These are phyloP conservation scores for Ciconia nigra DNA, from an alignment of 2,797 vertebrate species.

Conservation along the genomic window DNA sequence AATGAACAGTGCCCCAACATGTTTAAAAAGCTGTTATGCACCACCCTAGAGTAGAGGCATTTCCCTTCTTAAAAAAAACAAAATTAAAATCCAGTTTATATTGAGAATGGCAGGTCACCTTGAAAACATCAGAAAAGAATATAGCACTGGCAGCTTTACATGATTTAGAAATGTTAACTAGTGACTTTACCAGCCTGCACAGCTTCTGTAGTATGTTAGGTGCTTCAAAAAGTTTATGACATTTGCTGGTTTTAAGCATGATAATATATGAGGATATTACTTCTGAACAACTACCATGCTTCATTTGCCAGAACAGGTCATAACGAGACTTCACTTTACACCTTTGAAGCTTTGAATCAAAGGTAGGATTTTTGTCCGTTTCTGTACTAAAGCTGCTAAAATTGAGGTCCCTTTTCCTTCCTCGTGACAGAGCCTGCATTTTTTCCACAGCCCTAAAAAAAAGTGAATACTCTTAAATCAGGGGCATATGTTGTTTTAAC, in stretches of 20 bases:
- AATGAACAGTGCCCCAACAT: background rate
- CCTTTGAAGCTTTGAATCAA: slow-evolving; percentile 32
- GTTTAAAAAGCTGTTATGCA: background rate
- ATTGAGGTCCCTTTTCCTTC: background rate
- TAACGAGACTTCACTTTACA: slow-evolving; percentile 6
- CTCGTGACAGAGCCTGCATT: background rate
- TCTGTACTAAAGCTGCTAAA: background rate
- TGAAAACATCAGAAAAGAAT: background rate
- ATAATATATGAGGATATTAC: slow-evolving; percentile 35
- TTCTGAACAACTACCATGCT: background rate
- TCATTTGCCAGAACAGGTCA: slow-evolving; percentile 42
- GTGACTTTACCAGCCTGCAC: background rate
- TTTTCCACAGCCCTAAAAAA: background rate
- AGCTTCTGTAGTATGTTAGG: background rate
- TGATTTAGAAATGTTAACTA: slow-evolving; percentile 32
- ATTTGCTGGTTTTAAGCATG: slow-evolving; percentile 27
- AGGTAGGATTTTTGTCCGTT: background rate
- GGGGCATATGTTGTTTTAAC: background rate
- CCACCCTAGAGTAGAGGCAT: background rate
- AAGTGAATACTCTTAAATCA: background rate
- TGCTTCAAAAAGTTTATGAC: slow-evolving; percentile 40
- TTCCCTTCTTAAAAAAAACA: background rate
- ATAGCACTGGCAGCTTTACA: background rate
- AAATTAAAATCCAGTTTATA: background rate
- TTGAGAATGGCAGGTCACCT: slow-evolving; percentile 4